Conservation (phyloP, 2,797 vertebrate genomes). For the Picus viridis region DNA sequence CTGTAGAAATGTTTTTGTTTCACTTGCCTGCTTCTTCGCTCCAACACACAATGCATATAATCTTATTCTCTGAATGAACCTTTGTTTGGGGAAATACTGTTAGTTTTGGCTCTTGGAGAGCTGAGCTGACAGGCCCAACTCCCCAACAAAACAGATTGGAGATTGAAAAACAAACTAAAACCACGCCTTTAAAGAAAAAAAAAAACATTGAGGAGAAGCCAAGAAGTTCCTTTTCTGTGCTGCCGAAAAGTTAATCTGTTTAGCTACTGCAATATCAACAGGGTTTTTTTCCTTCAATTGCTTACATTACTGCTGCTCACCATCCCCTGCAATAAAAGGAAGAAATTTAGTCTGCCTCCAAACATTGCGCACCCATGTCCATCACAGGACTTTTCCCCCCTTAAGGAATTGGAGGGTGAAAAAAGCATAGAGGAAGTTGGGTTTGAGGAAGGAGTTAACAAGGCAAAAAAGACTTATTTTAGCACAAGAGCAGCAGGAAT, state of each 20-base stretch:
- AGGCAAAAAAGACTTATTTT: background rate
- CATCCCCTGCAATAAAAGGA: background rate
- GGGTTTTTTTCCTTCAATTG: background rate
- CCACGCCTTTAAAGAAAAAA: background rate
- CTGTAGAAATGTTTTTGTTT: constrained; percentile 15
- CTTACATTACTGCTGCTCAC: background rate
- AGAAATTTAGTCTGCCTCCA: background rate
- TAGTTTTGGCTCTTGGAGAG: constrained; percentile 76
- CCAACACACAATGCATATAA: constrained; percentile 31
- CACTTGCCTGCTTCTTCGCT: constrained; percentile 16
- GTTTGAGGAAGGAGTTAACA: background rate
- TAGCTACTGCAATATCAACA: background rate
- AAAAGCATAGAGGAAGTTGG: background rate
- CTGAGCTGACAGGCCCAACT: constrained; percentile 63
- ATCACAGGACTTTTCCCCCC: background rate
- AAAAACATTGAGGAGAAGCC: constrained; percentile 17
- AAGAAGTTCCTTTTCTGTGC: background rate
- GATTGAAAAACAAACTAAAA: constrained; percentile 57
- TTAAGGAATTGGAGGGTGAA: background rate
- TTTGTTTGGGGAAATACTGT: constrained; percentile 75
- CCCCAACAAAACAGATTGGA: constrained; percentile 44
- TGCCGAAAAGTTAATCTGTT: background rate
- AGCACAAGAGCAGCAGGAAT: background rate
- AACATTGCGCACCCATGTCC: rapidly evolving
- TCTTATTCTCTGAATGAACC: constrained; percentile 73